A percentile compares a stretch with the other conserved stretches of the same genome.
phyloP scores from a whole-genome alignment of 2,888 invertebrate genomes.

The Limnephilus auricula region DNA sequence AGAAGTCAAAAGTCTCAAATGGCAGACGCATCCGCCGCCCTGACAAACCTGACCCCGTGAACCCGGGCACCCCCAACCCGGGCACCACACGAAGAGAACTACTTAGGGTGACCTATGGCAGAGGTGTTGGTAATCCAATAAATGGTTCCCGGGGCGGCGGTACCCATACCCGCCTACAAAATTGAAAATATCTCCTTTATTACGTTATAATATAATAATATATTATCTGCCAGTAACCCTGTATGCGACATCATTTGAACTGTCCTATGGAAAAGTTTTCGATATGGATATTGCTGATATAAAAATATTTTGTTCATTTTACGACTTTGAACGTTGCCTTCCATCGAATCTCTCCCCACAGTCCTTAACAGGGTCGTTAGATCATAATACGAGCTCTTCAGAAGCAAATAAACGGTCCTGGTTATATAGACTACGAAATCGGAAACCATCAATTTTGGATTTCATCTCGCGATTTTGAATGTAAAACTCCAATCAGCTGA shows the following conservation, averaged over 20 bases:
- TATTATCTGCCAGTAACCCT: no score
- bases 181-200: no score
- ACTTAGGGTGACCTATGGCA: no score
- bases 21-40: no score
- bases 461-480: conserved; percentile 6
- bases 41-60: no score
- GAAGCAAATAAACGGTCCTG: background rate
- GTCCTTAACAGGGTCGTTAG: background rate
- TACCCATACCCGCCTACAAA: no score
- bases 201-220: no score
- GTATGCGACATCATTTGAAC: background rate
- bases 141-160: no score
- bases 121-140: no score
- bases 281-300: background rate
- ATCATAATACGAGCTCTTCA: background rate
- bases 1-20: no score
- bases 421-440: background rate
- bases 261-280: background rate
- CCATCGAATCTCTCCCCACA: background rate
- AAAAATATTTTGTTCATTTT: background rate
- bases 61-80: no score
- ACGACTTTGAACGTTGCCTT: background rate
- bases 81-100: no score
- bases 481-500: conserved; percentile 9
- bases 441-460: background rate